Conservation (phyloP, 2,797 vertebrate species). For the Macroramphosus scolopax region DNA sequence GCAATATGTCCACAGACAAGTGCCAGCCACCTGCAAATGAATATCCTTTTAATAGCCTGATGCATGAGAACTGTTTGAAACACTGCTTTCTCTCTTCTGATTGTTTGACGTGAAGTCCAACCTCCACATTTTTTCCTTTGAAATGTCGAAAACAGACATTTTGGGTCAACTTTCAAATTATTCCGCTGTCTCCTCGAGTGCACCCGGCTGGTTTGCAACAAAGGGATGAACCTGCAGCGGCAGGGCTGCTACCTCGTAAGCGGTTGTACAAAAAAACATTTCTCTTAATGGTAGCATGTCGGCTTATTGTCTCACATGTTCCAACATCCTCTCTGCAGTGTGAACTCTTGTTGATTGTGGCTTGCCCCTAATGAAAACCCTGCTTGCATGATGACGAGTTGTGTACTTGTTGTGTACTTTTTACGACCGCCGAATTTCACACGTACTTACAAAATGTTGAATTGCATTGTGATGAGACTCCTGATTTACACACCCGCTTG, state of each 20-base stretch:
- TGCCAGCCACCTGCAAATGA: conserved; percentile 75
- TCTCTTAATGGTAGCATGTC: no score
- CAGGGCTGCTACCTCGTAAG: conserved; percentile 39
- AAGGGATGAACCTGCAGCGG: conserved; percentile 29
- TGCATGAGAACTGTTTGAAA: conserved; percentile 76
- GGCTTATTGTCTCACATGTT: no score
- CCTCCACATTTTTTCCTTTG: conserved; percentile 63
- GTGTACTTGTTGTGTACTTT: no score
- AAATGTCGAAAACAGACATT: conserved; percentile 71
- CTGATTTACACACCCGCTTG: no score
- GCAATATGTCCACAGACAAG: conserved; percentile 73
- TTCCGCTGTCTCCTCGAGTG: conserved; percentile 45
- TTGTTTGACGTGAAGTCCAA: conserved; percentile 73
- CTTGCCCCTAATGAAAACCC: no score
- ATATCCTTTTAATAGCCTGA: conserved; percentile 78
- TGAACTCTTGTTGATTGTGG: no score
- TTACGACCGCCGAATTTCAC: no score
- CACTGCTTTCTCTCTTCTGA: conserved; percentile 68
- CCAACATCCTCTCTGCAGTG: no score
- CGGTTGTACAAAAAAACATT: no score
- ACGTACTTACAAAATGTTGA: no score
- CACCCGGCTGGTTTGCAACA: conserved; percentile 34
- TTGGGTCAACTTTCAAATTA: conserved; percentile 72
- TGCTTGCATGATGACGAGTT: no score
- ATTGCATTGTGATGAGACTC: no score